Conservation (phyloP, 1,140 invertebrate genomes). For the Mactra quadrangularis region DNA sequence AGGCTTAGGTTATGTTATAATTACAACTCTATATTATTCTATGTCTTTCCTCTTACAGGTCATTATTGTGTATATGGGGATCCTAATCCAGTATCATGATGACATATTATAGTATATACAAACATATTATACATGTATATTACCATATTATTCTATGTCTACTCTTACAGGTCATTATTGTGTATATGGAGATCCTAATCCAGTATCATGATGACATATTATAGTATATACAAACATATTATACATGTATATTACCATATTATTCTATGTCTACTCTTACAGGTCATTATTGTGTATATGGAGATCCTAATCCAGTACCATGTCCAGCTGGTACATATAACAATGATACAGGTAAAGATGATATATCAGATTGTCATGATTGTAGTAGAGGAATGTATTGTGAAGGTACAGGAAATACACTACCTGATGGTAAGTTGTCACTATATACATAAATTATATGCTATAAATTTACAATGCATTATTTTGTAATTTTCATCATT, state of each 20-base stretch:
- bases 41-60: too few species aligned
- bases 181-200: constrained; percentile 63
- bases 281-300: constrained; percentile 79
- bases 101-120: too few species aligned
- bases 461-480: too few species aligned
- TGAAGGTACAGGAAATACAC: constrained; percentile 78
- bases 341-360: constrained; percentile 76
- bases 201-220: constrained; percentile 78
- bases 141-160: too few species aligned
- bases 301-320: constrained; percentile 68
- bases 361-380: constrained; percentile 70
- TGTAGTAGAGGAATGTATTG: constrained; percentile 80
- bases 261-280: too few species aligned
- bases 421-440: constrained; percentile 75
- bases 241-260: too few species aligned
- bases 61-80: constrained; percentile 76
- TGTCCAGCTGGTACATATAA: constrained; percentile 80
- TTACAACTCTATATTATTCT: too few species aligned
- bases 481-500: too few species aligned
- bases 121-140: too few species aligned
- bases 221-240: too few species aligned
- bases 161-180: constrained; percentile 82
- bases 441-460: too few species aligned
- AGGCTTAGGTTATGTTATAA: too few species aligned
- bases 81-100: constrained; percentile 74